These are phyloP conservation scores for Siniperca chuatsi DNA, from an alignment of 2,113 vertebrate genomes.

Conservation along the genomic window DNA sequence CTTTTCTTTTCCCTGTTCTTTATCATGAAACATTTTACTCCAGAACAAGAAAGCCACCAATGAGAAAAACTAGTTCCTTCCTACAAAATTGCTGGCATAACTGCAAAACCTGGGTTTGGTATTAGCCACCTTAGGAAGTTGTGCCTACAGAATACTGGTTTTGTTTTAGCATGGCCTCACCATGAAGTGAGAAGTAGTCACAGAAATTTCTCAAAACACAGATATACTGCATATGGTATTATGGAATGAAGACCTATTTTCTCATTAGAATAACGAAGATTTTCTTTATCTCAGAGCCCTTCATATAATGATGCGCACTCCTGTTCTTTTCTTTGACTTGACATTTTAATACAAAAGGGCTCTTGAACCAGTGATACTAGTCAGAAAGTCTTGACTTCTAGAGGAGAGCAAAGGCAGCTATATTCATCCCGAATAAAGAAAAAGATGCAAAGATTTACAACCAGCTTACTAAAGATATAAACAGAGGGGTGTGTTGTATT, in stretches of 20 bases:
- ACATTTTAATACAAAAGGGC: conserved; percentile 27
- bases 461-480: conserved; percentile 37
- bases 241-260: conserved; percentile 30
- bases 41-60: neutral
- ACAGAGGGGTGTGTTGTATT: conserved; percentile 7
- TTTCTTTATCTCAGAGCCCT: conserved; percentile 33
- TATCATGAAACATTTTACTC: conserved; percentile 16
- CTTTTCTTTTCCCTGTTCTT: conserved; percentile 29
- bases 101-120: conserved; percentile 20
- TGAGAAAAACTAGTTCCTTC: conserved; percentile 28
- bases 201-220: conserved; percentile 15
- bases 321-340: conserved; percentile 13
- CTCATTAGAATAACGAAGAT: neutral
- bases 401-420: conserved; percentile 40
- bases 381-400: conserved; percentile 10
- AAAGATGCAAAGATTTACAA: conserved; percentile 14
- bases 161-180: conserved; percentile 37
- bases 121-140: conserved; percentile 16
- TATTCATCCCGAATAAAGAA: conserved; percentile 41
- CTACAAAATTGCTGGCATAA: conserved; percentile 39
- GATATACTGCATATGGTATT: conserved; percentile 11
- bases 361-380: conserved; percentile 26
- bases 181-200: neutral
- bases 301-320: conserved; percentile 9
- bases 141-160: conserved; percentile 40